Percentiles rank a stretch among this genome's conserved stretches.
Evolutionary conservation across 2,888 invertebrate genomes (phyloP).

Genomic region (Drosophila robusta): DNA sequence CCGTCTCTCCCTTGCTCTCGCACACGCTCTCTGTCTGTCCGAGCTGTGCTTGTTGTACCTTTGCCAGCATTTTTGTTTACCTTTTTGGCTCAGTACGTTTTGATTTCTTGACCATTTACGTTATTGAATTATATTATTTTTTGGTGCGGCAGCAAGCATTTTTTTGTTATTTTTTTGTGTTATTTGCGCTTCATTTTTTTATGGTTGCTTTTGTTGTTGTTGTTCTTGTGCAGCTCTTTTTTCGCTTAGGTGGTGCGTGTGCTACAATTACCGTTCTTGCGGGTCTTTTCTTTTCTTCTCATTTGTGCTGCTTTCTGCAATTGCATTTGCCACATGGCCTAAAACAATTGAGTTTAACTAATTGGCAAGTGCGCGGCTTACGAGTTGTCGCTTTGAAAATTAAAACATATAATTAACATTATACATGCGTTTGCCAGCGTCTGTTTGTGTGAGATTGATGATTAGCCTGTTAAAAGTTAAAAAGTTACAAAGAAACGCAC

Average conservation of each 20-base stretch:
- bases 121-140: conserved; percentile 68
- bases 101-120: conserved; percentile 81
- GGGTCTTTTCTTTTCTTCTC: conserved; percentile 41
- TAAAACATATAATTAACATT: conserved; percentile 41
- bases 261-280: conserved; percentile 70
- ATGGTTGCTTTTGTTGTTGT: conserved; percentile 15
- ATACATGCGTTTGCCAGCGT: conserved; percentile 2
- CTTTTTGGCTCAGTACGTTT: conserved; percentile 77
- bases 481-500: conserved; percentile 46
- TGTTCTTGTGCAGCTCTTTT: conserved; percentile 5
- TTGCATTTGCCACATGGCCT: conserved; percentile 68
- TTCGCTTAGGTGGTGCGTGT: conserved; percentile 56
- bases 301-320: conserved; percentile 49
- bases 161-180: conserved; percentile 7
- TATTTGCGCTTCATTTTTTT: conserved; percentile 5
- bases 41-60: conserved; percentile 58
- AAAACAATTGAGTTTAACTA: conserved; percentile 28
- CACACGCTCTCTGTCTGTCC: conserved; percentile 13
- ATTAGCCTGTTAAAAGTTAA: conserved; percentile 52
- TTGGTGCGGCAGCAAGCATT: conserved; percentile 50
- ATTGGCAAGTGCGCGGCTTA: conserved; percentile 37
- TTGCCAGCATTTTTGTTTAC: conserved; percentile 77
- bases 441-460: conserved; percentile 59
- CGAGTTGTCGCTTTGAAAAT: conserved; percentile 39
- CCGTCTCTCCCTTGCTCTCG: conserved; percentile 8